Percentiles rank a stretch among this genome's conserved stretches.
These are phyloP conservation scores for Dasyornis broadbenti DNA, from an alignment of 2,113 vertebrate species.

Conservation along the genomic window DNA sequence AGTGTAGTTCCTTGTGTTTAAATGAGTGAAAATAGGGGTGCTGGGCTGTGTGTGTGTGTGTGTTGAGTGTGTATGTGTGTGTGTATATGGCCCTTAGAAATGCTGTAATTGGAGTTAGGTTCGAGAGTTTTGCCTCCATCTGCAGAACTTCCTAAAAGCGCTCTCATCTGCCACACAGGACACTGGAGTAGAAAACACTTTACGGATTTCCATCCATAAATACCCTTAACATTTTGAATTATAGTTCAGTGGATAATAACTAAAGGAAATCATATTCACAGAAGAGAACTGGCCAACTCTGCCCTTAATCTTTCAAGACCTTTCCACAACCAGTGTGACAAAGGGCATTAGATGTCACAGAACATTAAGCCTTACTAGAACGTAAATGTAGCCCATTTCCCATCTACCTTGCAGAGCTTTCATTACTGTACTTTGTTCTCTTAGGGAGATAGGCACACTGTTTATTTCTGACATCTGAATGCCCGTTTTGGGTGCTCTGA, in stretches of 20 bases:
- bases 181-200: constrained; percentile 22
- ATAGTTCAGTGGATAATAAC: not conserved
- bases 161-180: constrained; percentile 48
- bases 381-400: constrained; percentile 8
- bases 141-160: constrained; percentile 55
- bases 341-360: constrained; percentile 30
- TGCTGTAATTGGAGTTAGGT: constrained; percentile 73
- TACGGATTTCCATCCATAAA: constrained; percentile 18
- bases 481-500: constrained; percentile 48
- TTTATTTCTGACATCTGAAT: constrained; percentile 50
- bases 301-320: constrained; percentile 47
- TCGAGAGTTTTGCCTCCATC: constrained; percentile 68
- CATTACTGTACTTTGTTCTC: constrained; percentile 6
- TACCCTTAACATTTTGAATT: not conserved
- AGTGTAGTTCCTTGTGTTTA: constrained; percentile 70
- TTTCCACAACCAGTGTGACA: not conserved
- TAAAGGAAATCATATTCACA: not conserved
- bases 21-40: constrained; percentile 62
- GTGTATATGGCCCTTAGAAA: constrained; percentile 70
- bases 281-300: constrained; percentile 46
- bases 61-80: constrained; percentile 56
- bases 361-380: constrained; percentile 45
- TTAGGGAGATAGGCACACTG: constrained; percentile 17
- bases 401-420: constrained; percentile 8
- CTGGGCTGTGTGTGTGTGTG: constrained; percentile 54